These are phyloP conservation scores for Pyrrhosoma nymphula DNA, from an alignment of 2,888 invertebrate genomes.

Conservation along the genomic window DNA sequence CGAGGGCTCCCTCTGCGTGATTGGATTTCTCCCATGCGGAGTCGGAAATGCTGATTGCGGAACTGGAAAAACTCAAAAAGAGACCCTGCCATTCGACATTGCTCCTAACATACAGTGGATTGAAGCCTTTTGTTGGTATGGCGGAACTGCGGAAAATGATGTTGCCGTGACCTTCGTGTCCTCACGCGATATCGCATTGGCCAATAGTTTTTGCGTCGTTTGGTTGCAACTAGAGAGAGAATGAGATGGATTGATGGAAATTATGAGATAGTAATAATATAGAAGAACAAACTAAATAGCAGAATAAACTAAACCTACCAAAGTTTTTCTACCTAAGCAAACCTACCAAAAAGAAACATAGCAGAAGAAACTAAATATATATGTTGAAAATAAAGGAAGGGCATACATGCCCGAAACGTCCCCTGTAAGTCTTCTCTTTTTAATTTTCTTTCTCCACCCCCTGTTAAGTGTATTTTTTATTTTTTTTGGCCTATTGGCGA, in stretches of 20 bases:
- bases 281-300: too few species aligned
- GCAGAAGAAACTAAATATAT: too few species aligned
- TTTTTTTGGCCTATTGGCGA: too few species aligned
- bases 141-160: not conserved
- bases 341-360: too few species aligned
- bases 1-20: not conserved
- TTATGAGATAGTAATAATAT: not conserved
- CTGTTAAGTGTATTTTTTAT: too few species aligned
- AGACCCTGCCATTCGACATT: not conserved
- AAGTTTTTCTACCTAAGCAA: too few species aligned
- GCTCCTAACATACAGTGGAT: not conserved
- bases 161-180: not conserved
- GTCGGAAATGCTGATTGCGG: constrained; percentile 18
- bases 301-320: too few species aligned
- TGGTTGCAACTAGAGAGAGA: not conserved
- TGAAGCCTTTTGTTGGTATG: not conserved
- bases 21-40: not conserved
- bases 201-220: not conserved
- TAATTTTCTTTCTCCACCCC: too few species aligned
- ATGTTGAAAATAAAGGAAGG: too few species aligned
- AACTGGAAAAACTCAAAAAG: not conserved
- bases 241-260: not conserved
- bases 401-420: too few species aligned
- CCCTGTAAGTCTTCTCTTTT: too few species aligned
- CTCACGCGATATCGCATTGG: not conserved